These are phyloP conservation scores for Euzophera pinguis DNA, from an alignment of 2,888 invertebrate species.

Conservation along the genomic window DNA sequence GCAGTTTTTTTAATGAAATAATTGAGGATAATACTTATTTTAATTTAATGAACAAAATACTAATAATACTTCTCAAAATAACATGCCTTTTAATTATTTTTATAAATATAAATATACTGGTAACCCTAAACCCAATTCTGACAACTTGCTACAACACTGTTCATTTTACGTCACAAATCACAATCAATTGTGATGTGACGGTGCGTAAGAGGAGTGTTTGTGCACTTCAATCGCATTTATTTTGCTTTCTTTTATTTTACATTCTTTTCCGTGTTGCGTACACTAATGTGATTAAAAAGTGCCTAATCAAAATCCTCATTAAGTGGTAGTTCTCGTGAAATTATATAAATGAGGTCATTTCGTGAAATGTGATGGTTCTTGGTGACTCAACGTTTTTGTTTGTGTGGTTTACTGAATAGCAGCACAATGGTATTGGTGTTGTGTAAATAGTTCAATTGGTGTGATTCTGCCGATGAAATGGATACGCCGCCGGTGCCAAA, in stretches of 20 bases:
- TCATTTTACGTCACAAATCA: not conserved
- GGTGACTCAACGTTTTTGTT: conserved; percentile 26
- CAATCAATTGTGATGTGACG: not conserved
- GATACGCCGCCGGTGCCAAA: conserved; percentile 70
- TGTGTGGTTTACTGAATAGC: conserved; percentile 27
- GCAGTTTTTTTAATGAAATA: too few species aligned
- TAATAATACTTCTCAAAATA: too few species aligned
- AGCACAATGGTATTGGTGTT: conserved; percentile 38
- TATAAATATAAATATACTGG: not conserved
- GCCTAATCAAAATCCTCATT: not conserved
- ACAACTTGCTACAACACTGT: not conserved
- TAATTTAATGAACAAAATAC: too few species aligned
- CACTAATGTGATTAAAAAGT: not conserved
- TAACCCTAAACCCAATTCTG: not conserved
- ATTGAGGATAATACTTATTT: not conserved
- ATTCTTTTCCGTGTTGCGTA: not conserved
- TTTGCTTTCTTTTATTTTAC: not conserved
- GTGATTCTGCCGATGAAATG: conserved; percentile 38
- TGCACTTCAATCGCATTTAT: not conserved
- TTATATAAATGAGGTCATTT: conserved; percentile 5
- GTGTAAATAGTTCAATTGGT: conserved; percentile 30
- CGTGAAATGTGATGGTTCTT: conserved; percentile 1
- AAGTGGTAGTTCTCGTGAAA: not conserved
- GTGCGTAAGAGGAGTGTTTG: not conserved
- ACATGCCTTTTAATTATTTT: too few species aligned